Conservation (phyloP, 1,140 invertebrate genomes). For the Semibalanus balanoides region DNA sequence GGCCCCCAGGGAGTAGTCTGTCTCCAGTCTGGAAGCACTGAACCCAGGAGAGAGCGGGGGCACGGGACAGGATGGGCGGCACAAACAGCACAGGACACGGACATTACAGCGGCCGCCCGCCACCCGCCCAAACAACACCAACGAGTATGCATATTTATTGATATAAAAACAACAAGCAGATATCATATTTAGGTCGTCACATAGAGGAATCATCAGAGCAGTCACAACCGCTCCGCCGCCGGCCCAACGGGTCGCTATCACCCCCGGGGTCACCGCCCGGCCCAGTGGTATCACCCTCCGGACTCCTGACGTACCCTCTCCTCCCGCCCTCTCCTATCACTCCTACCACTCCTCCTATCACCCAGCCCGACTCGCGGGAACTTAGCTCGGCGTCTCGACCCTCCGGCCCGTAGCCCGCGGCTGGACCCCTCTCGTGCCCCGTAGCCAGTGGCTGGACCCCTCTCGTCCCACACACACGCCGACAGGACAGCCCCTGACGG, state of each 20-base stretch:
- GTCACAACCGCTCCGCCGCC: background rate
- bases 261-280: too few species aligned
- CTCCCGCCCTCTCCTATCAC: too few species aligned
- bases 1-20: background rate
- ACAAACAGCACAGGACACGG: background rate
- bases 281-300: too few species aligned
- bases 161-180: constrained; percentile 1
- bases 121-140: background rate
- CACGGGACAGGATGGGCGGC: background rate
- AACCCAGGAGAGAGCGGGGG: too few species aligned
- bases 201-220: background rate
- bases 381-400: too few species aligned
- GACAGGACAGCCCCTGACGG: background rate
- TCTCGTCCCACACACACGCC: too few species aligned
- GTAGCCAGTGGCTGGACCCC: too few species aligned
- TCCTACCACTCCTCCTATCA: too few species aligned
- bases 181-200: background rate
- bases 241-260: too few species aligned
- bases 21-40: background rate
- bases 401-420: too few species aligned
- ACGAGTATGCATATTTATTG: background rate
- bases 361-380: too few species aligned
- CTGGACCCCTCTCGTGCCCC: too few species aligned
- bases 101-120: background rate
- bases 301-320: background rate